A percentile compares a stretch with the other conserved stretches of the same genome.
phyloP scores from a whole-genome alignment of 2,797 vertebrate species.

The Chloroceryle amazona region DNA sequence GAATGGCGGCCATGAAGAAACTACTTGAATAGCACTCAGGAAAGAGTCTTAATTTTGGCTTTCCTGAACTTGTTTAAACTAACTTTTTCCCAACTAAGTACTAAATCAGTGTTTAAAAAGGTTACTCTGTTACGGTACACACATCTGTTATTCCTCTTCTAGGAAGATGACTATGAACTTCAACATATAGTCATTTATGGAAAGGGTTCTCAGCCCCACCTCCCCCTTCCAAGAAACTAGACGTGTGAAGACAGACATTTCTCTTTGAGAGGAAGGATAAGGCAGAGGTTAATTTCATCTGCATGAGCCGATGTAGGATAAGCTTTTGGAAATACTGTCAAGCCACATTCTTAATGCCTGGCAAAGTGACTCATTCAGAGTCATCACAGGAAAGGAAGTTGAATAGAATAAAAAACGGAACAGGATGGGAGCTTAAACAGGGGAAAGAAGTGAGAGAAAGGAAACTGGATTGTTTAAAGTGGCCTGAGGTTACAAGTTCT shows the following conservation, averaged over 20 bases:
- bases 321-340: conserved; percentile 47
- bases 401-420: conserved; percentile 76
- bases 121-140: not conserved
- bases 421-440: conserved; percentile 69
- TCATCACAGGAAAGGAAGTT: conserved; percentile 73
- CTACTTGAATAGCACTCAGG: not conserved
- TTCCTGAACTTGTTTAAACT: conserved; percentile 5
- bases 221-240: conserved; percentile 51
- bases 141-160: not conserved
- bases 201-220: not conserved
- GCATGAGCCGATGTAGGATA: conserved; percentile 9
- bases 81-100: not conserved
- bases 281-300: conserved; percentile 57
- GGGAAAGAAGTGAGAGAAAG: conserved; percentile 73
- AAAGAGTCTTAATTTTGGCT: conserved; percentile 20
- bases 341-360: conserved; percentile 59
- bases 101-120: not conserved
- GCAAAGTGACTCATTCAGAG: conserved; percentile 69
- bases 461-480: conserved; percentile 70
- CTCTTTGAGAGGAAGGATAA: conserved; percentile 54
- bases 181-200: conserved; percentile 15
- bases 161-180: not conserved
- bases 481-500: conserved; percentile 37
- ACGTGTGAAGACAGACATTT: not conserved
- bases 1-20: not conserved